Evolutionary conservation across 1,140 invertebrate genomes (phyloP).

Genomic region (Archivesica marissinica): DNA sequence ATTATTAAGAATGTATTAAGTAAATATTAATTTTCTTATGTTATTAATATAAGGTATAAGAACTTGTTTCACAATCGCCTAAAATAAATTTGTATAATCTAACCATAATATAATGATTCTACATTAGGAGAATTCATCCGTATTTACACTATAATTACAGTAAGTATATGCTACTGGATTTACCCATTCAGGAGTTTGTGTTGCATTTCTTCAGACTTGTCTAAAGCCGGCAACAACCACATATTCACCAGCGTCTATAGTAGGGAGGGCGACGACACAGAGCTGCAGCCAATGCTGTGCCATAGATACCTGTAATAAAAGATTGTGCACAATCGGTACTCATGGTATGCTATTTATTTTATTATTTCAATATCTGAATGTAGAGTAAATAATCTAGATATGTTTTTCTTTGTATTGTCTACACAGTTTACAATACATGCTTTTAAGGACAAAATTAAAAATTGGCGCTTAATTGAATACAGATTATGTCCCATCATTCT

Average conservation of each 20-base stretch:
- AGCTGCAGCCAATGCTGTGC: conserved; percentile 5
- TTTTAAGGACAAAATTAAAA: background rate
- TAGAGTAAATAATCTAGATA: background rate
- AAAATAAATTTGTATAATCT: too few relatives aligned
- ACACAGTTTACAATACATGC: background rate
- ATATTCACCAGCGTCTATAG: background rate
- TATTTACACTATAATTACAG: too few relatives aligned
- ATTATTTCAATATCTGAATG: background rate
- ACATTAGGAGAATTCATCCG: too few relatives aligned
- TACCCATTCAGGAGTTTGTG: too few relatives aligned
- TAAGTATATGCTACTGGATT: too few relatives aligned
- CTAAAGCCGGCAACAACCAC: background rate
- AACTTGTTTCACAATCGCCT: too few relatives aligned
- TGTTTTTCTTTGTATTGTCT: background rate
- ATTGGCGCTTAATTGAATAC: background rate
- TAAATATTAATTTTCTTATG: too few relatives aligned
- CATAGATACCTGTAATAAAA: background rate
- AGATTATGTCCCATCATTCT: background rate
- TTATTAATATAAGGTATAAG: too few relatives aligned
- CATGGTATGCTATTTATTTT: background rate
- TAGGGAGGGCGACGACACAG: background rate
- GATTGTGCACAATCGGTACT: background rate
- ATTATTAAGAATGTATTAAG: too few relatives aligned
- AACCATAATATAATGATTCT: too few relatives aligned
- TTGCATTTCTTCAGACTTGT: too few relatives aligned